phyloP scores from a whole-genome alignment of 2,113 vertebrate species.

The Misgurnus mizolepis region DNA sequence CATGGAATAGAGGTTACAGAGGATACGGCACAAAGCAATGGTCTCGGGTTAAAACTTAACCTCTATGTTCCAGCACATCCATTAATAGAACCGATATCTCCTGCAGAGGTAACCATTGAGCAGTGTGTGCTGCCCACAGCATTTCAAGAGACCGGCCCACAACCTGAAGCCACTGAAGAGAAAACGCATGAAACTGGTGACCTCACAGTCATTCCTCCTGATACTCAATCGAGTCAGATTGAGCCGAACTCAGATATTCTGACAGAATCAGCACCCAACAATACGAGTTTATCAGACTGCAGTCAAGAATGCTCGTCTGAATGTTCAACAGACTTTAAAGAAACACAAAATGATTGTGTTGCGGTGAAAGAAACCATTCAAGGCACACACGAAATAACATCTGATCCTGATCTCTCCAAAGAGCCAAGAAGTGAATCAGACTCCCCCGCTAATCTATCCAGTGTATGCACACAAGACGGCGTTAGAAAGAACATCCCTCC shows the following conservation, averaged over 20 bases:
- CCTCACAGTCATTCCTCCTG: not conserved
- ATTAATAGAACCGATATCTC: conserved; percentile 52
- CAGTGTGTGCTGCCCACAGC: not conserved
- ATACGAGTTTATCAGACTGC: conserved; percentile 4
- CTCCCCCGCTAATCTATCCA: not conserved
- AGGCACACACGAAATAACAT: not conserved
- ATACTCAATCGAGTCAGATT: not conserved
- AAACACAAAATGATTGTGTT: not conserved
- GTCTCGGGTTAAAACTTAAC: conserved; percentile 38
- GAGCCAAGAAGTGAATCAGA: not conserved
- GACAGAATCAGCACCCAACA: not conserved
- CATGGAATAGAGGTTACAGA: conserved; percentile 7
- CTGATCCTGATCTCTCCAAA: not conserved
- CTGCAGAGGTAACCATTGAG: conserved; percentile 41
- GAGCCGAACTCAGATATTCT: not conserved
- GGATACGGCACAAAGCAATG: conserved; percentile 9
- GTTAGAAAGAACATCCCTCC: conserved; percentile 67
- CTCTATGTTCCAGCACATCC: conserved; percentile 44
- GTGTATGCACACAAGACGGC: conserved; percentile 8
- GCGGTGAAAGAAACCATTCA: not conserved
- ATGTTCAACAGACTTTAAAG: not conserved
- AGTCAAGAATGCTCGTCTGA: not conserved
- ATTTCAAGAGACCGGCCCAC: conserved; percentile 5
- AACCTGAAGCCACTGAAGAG: conserved; percentile 15
- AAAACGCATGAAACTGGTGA: not conserved